Conservation (phyloP, 30 jellyfish, hydroid and myxozoan species). For the Pseudorhiza aurosa region DNA sequence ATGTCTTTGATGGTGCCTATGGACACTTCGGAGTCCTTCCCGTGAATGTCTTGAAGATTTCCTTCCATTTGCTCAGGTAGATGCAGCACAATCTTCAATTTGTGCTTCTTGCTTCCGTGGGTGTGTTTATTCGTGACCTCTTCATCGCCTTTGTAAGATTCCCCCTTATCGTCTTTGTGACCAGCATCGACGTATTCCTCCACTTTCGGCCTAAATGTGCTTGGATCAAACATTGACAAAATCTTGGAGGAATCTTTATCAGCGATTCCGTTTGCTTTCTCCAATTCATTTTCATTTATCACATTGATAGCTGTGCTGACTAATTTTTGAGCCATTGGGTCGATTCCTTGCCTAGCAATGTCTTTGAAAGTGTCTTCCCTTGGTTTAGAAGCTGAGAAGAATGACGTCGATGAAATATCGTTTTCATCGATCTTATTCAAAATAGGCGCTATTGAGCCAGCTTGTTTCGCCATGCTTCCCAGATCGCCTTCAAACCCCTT, state of each 20-base stretch:
- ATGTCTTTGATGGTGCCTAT: conserved; percentile 50
- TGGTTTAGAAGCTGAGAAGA: conserved; percentile 60
- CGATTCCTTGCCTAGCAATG: conserved; percentile 26
- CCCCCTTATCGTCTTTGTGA: not conserved
- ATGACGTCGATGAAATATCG: conserved; percentile 60
- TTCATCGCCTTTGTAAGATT: not conserved
- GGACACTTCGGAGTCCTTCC: conserved; percentile 46
- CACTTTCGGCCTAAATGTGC: conserved; percentile 46
- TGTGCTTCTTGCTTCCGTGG: conserved; percentile 35
- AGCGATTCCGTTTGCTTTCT: conserved; percentile 28
- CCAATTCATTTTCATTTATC: conserved; percentile 32
- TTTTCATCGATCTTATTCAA: conserved; percentile 55
- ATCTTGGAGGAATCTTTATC: conserved; percentile 41
- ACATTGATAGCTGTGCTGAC: conserved; percentile 27
- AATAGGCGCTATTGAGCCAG: not conserved
- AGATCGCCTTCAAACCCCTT: conserved; percentile 11
- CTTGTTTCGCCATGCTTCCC: not conserved
- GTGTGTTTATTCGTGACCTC: not conserved
- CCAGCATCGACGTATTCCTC: conserved; percentile 41
- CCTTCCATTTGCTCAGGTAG: conserved; percentile 71
- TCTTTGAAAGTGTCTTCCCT: not conserved
- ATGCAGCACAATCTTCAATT: conserved; percentile 73
- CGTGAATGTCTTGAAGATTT: conserved; percentile 50
- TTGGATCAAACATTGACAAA: conserved; percentile 40
- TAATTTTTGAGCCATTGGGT: conserved; percentile 20